phyloP scores from a whole-genome alignment of 2,797 vertebrate genomes.

The Kryptopterus vitreolus region DNA sequence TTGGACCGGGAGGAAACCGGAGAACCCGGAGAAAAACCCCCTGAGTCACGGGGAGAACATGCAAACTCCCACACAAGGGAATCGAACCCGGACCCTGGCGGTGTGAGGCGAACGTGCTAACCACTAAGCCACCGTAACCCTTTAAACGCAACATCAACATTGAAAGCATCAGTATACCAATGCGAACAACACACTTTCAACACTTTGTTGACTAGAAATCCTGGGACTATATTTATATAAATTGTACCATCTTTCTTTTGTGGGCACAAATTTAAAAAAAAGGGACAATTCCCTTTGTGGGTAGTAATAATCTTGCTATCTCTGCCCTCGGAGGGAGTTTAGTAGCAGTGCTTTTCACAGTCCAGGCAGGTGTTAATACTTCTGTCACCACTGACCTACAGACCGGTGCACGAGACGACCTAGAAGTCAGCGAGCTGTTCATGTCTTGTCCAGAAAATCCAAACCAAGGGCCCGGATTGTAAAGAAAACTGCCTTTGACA shows the following conservation, averaged over 20 bases:
- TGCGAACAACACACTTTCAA: background rate
- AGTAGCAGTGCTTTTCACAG: background rate
- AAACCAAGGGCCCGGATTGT: background rate
- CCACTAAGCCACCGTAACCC: no score
- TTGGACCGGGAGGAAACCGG: no score
- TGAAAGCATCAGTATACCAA: background rate
- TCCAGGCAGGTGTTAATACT: constrained; percentile 29
- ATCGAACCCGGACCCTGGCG: no score
- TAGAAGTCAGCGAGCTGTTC: constrained; percentile 7
- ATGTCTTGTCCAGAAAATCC: background rate
- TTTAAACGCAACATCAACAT: no score
- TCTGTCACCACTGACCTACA: constrained; percentile 36
- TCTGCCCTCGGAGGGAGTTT: background rate
- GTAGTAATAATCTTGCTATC: background rate
- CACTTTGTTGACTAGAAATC: background rate
- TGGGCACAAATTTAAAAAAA: background rate
- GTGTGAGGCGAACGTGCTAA: no score
- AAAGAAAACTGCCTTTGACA: constrained; percentile 9
- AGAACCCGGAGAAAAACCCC: no score
- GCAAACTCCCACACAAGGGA: no score
- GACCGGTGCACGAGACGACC: background rate
- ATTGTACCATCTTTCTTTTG: no score
- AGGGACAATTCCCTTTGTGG: background rate
- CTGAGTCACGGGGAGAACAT: no score
- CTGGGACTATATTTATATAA: background rate